Conservation (phyloP, 2,888 invertebrate genomes). For the Campopleginae sp. region DNA sequence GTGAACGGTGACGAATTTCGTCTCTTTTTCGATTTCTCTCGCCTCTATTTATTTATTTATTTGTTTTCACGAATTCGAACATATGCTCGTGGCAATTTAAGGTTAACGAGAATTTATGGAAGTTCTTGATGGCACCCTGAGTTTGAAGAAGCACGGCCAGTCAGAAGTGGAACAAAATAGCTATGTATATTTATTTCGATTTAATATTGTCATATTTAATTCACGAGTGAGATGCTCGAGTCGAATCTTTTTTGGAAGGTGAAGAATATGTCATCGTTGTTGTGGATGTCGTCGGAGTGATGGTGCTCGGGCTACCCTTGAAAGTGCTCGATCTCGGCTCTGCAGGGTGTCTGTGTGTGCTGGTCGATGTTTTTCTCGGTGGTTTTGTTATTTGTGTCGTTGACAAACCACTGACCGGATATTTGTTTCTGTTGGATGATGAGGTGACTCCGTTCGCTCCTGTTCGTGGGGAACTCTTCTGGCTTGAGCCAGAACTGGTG, state of each 20-base stretch:
- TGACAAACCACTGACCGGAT: slow-evolving; percentile 88
- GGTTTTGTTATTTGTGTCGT: slow-evolving; percentile 87
- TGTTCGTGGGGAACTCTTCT: slow-evolving; percentile 74
- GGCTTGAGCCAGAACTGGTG: slow-evolving; percentile 57
- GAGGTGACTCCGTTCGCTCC: slow-evolving; percentile 77
- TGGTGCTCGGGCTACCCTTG: slow-evolving; percentile 73
- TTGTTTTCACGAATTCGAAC: slow-evolving; percentile 3
- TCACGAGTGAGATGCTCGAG: slow-evolving; percentile 81
- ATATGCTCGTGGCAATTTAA: slow-evolving; percentile 28
- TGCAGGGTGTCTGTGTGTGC: slow-evolving; percentile 90
- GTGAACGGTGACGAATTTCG: slow-evolving; percentile 20
- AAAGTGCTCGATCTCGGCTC: slow-evolving; percentile 85
- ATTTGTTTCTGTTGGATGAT: slow-evolving; percentile 86
- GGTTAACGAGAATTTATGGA: slow-evolving; percentile 33
- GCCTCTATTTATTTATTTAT: slow-evolving; percentile 8
- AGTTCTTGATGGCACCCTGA: slow-evolving; percentile 71
- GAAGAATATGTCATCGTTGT: slow-evolving; percentile 60
- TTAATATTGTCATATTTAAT: slow-evolving; percentile 39
- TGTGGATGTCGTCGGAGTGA: slow-evolving; percentile 80
- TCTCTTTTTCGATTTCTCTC: slow-evolving; percentile 12
- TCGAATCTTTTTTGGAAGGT: slow-evolving; percentile 78
- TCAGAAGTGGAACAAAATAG: slow-evolving; percentile 26
- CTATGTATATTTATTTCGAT: background rate
- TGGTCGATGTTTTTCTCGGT: slow-evolving; percentile 86
- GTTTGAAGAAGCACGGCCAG: slow-evolving; percentile 71